Evolutionary conservation across 2,888 invertebrate genomes (phyloP).

Genomic region (Chloromyia formosa): DNA sequence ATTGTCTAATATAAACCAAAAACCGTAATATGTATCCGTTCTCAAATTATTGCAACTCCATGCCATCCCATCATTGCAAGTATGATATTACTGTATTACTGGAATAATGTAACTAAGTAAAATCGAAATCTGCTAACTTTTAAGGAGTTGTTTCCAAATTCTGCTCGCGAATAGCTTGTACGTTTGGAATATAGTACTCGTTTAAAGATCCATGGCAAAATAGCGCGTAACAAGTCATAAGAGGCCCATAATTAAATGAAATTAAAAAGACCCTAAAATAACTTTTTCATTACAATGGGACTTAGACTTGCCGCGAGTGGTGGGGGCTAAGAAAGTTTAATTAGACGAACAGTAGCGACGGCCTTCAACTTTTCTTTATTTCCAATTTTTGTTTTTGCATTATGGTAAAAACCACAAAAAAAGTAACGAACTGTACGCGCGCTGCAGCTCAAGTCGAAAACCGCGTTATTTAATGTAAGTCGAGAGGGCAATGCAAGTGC

Average conservation of each 20-base stretch:
- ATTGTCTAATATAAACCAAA: too few species aligned
- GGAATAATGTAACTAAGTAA: too few species aligned
- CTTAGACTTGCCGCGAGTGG: constrained; percentile 16
- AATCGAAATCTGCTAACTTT: not conserved
- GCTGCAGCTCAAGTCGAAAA: constrained; percentile 36
- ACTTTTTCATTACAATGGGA: constrained; percentile 28
- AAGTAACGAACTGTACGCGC: constrained; percentile 29
- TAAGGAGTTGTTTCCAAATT: constrained; percentile 7
- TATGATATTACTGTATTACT: too few species aligned
- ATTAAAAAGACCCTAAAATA: constrained; percentile 36
- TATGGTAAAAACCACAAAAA: too few species aligned
- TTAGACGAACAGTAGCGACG: constrained; percentile 23
- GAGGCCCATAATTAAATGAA: constrained; percentile 29
- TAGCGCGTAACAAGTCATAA: constrained; percentile 37
- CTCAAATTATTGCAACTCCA: too few species aligned
- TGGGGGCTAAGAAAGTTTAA: not conserved
- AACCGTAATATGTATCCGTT: too few species aligned
- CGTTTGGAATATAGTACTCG: not conserved
- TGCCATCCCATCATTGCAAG: too few species aligned
- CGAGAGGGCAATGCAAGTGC: constrained; percentile 4
- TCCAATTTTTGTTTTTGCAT: too few species aligned
- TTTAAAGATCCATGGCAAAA: constrained; percentile 26
- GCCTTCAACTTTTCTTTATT: constrained; percentile 32
- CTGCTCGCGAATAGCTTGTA: not conserved
- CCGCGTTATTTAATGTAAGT: constrained; percentile 33